Evolutionary conservation across 2,113 vertebrate species (phyloP).

Genomic region (Centrocercus urophasianus): DNA sequence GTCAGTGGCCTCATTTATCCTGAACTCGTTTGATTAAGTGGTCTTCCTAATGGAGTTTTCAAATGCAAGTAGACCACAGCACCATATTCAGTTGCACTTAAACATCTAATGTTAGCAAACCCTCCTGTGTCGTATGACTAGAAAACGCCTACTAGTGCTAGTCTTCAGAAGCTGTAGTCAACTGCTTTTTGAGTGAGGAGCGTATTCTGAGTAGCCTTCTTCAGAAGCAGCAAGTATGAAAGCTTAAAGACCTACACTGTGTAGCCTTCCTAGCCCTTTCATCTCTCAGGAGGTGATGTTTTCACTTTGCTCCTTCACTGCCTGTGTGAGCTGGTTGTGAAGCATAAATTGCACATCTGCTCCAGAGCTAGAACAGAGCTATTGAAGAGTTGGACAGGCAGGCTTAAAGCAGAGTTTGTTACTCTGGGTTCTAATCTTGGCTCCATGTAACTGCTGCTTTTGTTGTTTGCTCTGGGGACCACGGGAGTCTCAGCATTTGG

Average conservation of each 20-base stretch:
- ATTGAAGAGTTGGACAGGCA: not conserved
- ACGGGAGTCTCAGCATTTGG: not conserved
- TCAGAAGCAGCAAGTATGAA: not conserved
- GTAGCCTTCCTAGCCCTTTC: conserved; percentile 16
- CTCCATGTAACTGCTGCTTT: conserved; percentile 21
- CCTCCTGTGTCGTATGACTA: not conserved
- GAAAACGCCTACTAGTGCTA: not conserved
- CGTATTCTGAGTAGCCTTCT: not conserved
- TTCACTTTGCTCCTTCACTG: not conserved
- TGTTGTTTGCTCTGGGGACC: not conserved
- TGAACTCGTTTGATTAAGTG: not conserved
- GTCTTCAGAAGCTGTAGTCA: not conserved
- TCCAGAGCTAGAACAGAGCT: not conserved
- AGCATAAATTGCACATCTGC: conserved; percentile 1
- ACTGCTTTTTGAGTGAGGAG: not conserved
- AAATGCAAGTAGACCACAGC: not conserved
- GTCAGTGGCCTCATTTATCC: not conserved
- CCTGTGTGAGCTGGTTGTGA: not conserved
- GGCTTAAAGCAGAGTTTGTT: not conserved
- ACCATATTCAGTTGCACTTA: not conserved
- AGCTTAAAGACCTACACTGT: not conserved
- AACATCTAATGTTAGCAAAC: not conserved
- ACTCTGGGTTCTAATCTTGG: not conserved
- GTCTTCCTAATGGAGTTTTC: not conserved
- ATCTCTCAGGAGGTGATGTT: not conserved